Evolutionary conservation across 2,888 invertebrate species (phyloP).

Genomic region (Napeogenes inachia): DNA sequence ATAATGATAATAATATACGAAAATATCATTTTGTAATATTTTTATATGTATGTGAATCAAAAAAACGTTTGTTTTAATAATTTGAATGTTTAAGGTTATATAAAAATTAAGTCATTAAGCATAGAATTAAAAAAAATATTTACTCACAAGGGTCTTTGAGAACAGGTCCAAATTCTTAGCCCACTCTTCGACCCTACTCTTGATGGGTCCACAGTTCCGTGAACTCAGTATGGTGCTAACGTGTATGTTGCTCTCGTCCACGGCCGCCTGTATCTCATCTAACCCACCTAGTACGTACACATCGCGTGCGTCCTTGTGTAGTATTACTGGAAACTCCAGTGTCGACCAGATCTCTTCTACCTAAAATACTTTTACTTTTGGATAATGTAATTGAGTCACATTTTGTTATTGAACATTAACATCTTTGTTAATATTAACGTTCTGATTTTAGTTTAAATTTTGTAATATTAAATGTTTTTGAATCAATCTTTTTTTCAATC

Average conservation of each 20-base stretch:
- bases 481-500: no score
- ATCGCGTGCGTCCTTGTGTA: slow-evolving; percentile 89
- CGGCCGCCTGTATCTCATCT: slow-evolving; percentile 87
- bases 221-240: slow-evolving; percentile 92
- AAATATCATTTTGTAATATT: no score
- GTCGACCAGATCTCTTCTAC: slow-evolving; percentile 91
- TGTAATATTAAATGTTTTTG: no score
- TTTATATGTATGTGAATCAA: no score
- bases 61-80: no score
- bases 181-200: slow-evolving; percentile 90
- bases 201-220: slow-evolving; percentile 90
- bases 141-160: slow-evolving; percentile 84
- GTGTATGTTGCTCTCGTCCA: slow-evolving; percentile 92
- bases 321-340: slow-evolving; percentile 85
- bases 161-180: slow-evolving; percentile 85
- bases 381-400: no score
- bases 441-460: no score
- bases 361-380: slow-evolving; percentile 45
- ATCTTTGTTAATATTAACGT: no score
- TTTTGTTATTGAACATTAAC: no score
- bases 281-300: slow-evolving; percentile 89
- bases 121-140: background rate
- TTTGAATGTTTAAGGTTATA: background rate
- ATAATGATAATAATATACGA: no score
- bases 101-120: background rate